Evolutionary conservation across 1,140 invertebrate genomes (phyloP).

Genomic region (Cydia fagiglandana): DNA sequence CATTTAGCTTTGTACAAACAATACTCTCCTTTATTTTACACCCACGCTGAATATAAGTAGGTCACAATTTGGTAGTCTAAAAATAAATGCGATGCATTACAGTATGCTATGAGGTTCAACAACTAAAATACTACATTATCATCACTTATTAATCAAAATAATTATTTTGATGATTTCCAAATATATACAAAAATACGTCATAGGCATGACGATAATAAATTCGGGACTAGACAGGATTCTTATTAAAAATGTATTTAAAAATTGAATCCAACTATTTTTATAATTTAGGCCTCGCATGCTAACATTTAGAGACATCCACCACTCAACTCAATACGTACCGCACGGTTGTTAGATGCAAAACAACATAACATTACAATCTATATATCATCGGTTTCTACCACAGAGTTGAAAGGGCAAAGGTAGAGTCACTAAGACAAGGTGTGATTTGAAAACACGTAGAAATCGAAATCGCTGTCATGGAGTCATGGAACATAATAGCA

Average conservation of each 20-base stretch:
- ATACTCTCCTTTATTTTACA: not conserved
- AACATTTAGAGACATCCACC: not conserved
- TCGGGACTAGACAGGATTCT: constrained; percentile 21
- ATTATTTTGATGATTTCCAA: not conserved
- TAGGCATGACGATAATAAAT: not conserved
- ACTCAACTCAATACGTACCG: not conserved
- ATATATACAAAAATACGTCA: not conserved
- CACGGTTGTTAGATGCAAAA: not conserved
- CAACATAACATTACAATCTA: not conserved
- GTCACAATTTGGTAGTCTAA: not conserved
- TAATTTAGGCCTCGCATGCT: not conserved
- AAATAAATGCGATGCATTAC: constrained; percentile 6
- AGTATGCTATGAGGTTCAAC: constrained; percentile 1
- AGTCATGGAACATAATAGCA: too few species aligned
- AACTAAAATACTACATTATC: not conserved
- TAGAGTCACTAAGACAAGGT: too few species aligned
- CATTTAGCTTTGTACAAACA: constrained; percentile 33
- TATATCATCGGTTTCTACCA: too few species aligned
- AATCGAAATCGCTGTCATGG: too few species aligned
- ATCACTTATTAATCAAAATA: not conserved
- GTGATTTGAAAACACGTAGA: too few species aligned
- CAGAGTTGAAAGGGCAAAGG: too few species aligned
- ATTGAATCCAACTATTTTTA: not conserved
- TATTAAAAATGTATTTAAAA: not conserved
- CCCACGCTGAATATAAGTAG: not conserved